Evolutionary conservation across 2,113 vertebrate genomes (phyloP).

Genomic region (Anser cygnoides): DNA sequence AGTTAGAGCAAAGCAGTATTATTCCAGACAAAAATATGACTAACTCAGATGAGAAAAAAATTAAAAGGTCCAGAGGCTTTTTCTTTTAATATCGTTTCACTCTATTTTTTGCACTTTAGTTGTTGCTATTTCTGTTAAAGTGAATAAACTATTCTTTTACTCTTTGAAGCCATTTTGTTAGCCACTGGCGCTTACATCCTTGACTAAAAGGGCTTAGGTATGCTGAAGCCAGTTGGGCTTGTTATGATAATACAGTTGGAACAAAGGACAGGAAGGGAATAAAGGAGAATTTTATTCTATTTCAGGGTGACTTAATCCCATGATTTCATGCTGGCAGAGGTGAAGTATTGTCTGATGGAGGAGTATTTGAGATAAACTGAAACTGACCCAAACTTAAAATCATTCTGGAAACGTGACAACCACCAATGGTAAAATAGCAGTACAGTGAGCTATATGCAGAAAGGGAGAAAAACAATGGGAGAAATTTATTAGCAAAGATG

Average conservation of each 20-base stretch:
- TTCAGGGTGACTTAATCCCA: background rate
- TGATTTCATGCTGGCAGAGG: background rate
- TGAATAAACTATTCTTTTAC: background rate
- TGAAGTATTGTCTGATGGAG: background rate
- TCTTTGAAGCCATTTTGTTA: background rate
- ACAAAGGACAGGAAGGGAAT: background rate
- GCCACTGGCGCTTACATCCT: background rate
- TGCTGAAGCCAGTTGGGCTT: background rate
- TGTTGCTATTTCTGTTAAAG: background rate
- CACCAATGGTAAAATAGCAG: background rate
- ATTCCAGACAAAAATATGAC: background rate
- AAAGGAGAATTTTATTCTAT: background rate
- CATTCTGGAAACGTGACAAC: background rate
- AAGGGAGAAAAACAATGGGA: background rate
- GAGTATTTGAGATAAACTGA: background rate
- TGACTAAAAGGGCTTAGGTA: background rate
- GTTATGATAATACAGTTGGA: background rate
- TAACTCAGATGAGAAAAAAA: background rate
- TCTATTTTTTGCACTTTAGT: background rate
- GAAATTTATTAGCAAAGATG: background rate
- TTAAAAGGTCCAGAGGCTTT: background rate
- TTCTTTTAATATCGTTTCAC: background rate
- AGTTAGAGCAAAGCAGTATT: background rate
- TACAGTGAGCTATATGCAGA: background rate
- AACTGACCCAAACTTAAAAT: background rate